These are phyloP conservation scores for Halictus ligatus DNA, from an alignment of 2,888 invertebrate genomes.

Conservation along the genomic window DNA sequence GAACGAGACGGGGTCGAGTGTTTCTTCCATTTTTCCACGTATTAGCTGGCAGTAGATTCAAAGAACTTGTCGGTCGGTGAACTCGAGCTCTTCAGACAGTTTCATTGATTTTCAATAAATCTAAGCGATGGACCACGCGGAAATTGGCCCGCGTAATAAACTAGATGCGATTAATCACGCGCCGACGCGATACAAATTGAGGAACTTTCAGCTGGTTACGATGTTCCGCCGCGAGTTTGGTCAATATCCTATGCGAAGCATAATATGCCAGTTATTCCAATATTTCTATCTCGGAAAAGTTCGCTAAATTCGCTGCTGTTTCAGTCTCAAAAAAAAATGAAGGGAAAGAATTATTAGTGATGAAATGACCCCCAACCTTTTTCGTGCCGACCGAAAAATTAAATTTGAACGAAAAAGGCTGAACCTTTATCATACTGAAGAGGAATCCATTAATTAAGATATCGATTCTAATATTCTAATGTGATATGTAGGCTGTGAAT, in stretches of 20 bases:
- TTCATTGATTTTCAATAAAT: slow-evolving; percentile 39
- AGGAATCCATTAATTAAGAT: background rate
- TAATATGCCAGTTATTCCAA: slow-evolving; percentile 42
- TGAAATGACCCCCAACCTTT: background rate
- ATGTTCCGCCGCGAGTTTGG: slow-evolving; percentile 65
- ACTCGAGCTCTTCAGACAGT: slow-evolving; percentile 48
- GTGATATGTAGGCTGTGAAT: background rate
- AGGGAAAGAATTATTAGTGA: background rate
- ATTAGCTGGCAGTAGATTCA: slow-evolving; percentile 47
- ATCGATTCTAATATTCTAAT: background rate
- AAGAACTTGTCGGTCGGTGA: slow-evolving; percentile 67
- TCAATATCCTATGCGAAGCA: slow-evolving; percentile 66
- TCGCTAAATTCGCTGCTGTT: background rate
- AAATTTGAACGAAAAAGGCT: background rate
- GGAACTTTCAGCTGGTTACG: slow-evolving; percentile 35
- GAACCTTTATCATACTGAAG: background rate
- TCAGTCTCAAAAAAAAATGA: background rate
- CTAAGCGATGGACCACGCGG: slow-evolving; percentile 3
- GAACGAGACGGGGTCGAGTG: slow-evolving; percentile 59
- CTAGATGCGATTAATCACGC: slow-evolving; percentile 41
- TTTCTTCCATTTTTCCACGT: slow-evolving; percentile 53
- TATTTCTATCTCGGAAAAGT: slow-evolving; percentile 38
- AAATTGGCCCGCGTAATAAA: slow-evolving; percentile 23
- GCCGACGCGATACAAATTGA: slow-evolving; percentile 19
- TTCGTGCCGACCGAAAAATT: background rate